Conservation (phyloP, 1,140 invertebrate genomes). For the Leucophenga varia region DNA sequence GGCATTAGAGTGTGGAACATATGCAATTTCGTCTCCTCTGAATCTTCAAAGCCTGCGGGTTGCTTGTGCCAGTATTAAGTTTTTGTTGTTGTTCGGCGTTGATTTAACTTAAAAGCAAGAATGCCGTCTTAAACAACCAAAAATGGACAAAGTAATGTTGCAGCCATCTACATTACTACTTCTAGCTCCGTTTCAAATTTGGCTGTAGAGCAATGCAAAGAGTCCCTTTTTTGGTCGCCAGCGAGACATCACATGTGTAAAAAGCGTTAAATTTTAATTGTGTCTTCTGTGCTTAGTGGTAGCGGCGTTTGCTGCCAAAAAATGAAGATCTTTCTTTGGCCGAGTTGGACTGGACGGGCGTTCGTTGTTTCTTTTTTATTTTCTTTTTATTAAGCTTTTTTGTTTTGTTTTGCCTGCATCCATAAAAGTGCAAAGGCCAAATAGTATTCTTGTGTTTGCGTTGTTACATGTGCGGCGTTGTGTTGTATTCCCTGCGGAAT, state of each 20-base stretch:
- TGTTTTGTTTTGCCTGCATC: slow-evolving; percentile 19
- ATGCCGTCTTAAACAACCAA: too few relatives aligned
- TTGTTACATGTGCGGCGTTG: slow-evolving; percentile 42
- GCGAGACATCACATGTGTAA: slow-evolving; percentile 3
- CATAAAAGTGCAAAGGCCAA: slow-evolving; percentile 52
- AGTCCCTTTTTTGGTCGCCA: background rate
- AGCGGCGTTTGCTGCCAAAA: slow-evolving; percentile 21
- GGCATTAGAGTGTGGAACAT: too few relatives aligned
- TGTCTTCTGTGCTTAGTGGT: slow-evolving; percentile 48
- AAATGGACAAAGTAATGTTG: slow-evolving; percentile 33
- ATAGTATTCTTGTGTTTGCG: slow-evolving; percentile 52
- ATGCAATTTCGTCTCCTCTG: too few relatives aligned
- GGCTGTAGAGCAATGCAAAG: slow-evolving; percentile 13
- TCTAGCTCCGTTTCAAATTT: slow-evolving; percentile 29
- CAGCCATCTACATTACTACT: slow-evolving; percentile 16
- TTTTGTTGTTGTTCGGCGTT: too few relatives aligned
- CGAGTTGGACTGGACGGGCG: slow-evolving; percentile 16
- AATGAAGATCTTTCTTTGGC: slow-evolving; percentile 26
- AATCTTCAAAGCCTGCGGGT: too few relatives aligned
- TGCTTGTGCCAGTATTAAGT: too few relatives aligned
- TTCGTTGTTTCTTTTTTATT: slow-evolving; percentile 1
- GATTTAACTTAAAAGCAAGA: too few relatives aligned
- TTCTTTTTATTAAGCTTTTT: slow-evolving; percentile 36
- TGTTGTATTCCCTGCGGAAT: slow-evolving; percentile 36
- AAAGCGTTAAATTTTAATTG: slow-evolving; percentile 52